Evolutionary conservation across 2,888 invertebrate species (phyloP), one percentile per base, ranked within the genome.

Genomic region (Agapostemon virescens): DNA sequence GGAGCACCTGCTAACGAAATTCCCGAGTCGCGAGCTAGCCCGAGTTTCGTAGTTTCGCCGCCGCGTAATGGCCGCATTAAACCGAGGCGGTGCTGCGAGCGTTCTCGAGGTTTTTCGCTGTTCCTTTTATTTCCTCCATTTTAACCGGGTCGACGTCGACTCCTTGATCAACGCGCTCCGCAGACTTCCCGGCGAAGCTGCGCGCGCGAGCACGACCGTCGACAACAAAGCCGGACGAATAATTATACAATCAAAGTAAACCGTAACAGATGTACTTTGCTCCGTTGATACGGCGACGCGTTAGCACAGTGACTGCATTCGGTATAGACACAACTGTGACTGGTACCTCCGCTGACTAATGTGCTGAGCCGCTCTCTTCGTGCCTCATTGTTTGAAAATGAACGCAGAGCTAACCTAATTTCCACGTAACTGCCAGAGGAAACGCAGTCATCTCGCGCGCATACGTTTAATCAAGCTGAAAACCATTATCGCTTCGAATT

Each of bases 1-100:
- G 58, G 58, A 74, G 58, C 82, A 77, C 82, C 82, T 77, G 82
- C 82, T 77, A 71, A 77, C 69, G 74, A 74, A 74, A 70, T 77
- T 64, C 52, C 72, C 40, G n/a, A 45, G 33, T 72, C 42, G 55
- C 74, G 20, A 30, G 61, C 61, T 11, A 7, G 30, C 36, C 33
- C 0, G 23, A 81, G 72, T 82, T 77, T 70, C 70, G 23, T 6
- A 69, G 61, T 61, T 72, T 66, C 68, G 33, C 38, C 40, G 0
- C 33, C 58, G 42, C n/a, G 30, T 79, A 72, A 73, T 58, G 45
- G 66, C 23, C 23, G 33, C 23, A 33, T 45, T 61, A 36, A 63
- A 61, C 15, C 61, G 15, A 17, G 61, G 61, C 1, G 5, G 17
- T 45, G 26, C 23, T 26, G 26, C 45, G 30, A 26, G 7, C 36